These are phyloP conservation scores for Galaxias olidus DNA, from an alignment of 2,797 vertebrate genomes.

Conservation along the genomic window DNA sequence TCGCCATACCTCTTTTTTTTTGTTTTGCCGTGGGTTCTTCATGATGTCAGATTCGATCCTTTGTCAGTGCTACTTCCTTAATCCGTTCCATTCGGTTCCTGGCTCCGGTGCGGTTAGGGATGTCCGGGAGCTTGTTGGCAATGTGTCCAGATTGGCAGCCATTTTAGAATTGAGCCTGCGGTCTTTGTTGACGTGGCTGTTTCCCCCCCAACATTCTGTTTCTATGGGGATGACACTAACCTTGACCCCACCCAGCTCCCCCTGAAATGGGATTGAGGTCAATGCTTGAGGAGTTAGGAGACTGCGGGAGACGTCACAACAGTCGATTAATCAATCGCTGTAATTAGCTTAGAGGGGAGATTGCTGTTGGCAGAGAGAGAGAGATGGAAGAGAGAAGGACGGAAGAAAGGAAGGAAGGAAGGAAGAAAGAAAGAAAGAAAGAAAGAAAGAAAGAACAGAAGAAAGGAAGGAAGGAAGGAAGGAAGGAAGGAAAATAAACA, in stretches of 20 bases:
- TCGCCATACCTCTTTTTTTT: too few relatives aligned
- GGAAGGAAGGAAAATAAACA: too few relatives aligned
- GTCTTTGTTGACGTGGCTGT: conserved; percentile 23
- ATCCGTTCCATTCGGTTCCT: conserved; percentile 45
- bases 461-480: neutral
- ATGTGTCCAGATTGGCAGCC: neutral
- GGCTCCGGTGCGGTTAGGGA: conserved; percentile 33
- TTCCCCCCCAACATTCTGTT: conserved; percentile 25
- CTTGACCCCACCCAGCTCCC: conserved; percentile 30
- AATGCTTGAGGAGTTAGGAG: conserved; percentile 21
- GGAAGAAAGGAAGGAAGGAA: conserved; percentile 17
- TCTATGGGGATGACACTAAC: conserved; percentile 23
- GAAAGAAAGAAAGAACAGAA: conserved; percentile 13
- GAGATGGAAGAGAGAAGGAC: neutral
- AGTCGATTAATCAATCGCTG: conserved; percentile 56
- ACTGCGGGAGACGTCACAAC: conserved; percentile 24
- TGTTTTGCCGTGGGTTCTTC: neutral
- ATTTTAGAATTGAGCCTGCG: conserved; percentile 23
- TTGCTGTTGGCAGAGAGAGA: neutral
- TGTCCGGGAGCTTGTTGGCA: too few relatives aligned
- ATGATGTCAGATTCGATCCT: conserved; percentile 2
- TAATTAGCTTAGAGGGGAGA: conserved; percentile 48
- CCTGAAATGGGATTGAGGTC: conserved; percentile 20
- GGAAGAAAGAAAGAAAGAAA: conserved; percentile 30
- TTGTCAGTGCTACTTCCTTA: conserved; percentile 34